These are phyloP conservation scores for Conus ventricosus DNA, from an alignment of 1,140 invertebrate species.

Conservation along the genomic window DNA sequence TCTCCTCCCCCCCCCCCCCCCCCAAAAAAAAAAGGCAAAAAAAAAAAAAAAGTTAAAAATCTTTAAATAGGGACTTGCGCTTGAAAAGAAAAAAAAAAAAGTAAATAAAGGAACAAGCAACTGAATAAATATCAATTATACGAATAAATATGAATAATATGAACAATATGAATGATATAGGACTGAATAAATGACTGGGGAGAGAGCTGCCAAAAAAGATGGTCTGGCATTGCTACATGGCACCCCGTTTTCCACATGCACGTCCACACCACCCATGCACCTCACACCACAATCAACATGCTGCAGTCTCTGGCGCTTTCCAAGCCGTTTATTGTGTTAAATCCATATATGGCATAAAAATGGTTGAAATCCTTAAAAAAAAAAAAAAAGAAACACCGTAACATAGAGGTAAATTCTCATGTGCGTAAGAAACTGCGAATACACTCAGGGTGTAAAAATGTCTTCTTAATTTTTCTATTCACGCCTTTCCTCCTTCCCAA, in stretches of 20 bases:
- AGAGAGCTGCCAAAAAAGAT: no score
- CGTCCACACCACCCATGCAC: not conserved
- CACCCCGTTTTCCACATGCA: no score
- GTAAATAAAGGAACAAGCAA: not conserved
- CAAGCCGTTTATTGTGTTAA: conserved; percentile 24
- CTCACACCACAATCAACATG: not conserved
- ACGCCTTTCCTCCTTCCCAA: no score
- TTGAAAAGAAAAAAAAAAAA: not conserved
- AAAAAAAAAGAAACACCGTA: no score
- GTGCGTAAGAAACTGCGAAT: not conserved
- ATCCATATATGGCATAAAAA: conserved; percentile 17
- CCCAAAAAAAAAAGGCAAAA: not conserved
- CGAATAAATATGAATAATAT: not conserved
- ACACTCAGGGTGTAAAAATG: not conserved
- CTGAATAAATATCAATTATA: not conserved
- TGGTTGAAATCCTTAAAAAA: not conserved
- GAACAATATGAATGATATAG: not conserved
- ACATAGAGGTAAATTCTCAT: not conserved
- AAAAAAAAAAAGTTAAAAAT: not conserved
- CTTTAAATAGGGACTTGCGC: not conserved
- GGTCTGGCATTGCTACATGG: no score
- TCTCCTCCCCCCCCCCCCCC: no score
- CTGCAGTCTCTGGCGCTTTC: not conserved
- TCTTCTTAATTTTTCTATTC: no score
- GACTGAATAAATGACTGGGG: no score